Evolutionary conservation across 2,113 vertebrate genomes (phyloP).

Genomic region (Grammomys surdaster): DNA sequence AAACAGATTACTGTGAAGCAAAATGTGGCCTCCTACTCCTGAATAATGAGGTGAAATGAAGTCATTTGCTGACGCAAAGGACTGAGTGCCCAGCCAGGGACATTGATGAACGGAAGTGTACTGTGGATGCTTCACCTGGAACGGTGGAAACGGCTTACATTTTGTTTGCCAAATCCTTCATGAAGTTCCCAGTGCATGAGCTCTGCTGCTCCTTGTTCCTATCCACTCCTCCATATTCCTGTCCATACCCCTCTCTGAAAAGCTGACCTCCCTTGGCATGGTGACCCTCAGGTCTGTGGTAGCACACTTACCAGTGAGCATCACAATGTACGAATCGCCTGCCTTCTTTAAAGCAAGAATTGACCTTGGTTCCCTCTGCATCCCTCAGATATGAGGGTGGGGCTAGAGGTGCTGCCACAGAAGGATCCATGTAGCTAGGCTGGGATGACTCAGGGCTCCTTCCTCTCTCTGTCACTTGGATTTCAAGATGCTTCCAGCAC

Average conservation of each 20-base stretch:
- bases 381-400: neutral
- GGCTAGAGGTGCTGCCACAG: neutral
- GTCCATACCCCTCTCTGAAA: neutral
- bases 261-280: neutral
- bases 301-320: neutral
- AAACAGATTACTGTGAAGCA: conserved; percentile 20
- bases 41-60: conserved; percentile 13
- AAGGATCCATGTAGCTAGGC: neutral
- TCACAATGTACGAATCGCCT: neutral
- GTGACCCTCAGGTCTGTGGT: neutral
- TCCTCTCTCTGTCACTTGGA: neutral
- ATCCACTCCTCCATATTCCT: neutral
- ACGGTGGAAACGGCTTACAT: neutral
- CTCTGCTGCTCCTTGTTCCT: neutral
- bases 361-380: neutral
- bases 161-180: neutral
- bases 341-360: conserved; percentile 18
- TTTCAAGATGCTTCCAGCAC: neutral
- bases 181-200: rapidly evolving
- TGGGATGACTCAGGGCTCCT: neutral
- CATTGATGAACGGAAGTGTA: neutral
- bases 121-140: neutral
- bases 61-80: conserved; percentile 41
- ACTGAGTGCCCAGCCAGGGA: neutral
- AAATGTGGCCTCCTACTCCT: neutral